Evolutionary conservation across 1,140 invertebrate genomes (phyloP).

Genomic region (Solenopsis fugax): DNA sequence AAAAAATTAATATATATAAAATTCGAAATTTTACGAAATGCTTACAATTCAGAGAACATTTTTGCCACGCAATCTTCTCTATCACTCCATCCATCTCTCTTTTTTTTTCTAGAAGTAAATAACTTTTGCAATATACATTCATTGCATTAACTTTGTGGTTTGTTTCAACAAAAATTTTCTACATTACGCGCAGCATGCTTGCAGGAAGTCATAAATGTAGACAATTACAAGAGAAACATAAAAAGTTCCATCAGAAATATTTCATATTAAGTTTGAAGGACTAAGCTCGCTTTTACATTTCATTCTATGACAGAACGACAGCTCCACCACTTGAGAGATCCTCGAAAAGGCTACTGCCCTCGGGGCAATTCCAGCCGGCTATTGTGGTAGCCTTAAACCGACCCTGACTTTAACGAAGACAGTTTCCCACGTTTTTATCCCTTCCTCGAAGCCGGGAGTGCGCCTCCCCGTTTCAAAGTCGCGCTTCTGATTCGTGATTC

Average conservation of each 20-base stretch:
- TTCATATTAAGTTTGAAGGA: conserved; percentile 28
- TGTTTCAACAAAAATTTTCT: conserved; percentile 9
- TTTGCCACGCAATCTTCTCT: not conserved
- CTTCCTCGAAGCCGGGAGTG: conserved; percentile 19
- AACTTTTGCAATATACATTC: not conserved
- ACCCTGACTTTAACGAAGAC: conserved; percentile 57
- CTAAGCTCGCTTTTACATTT: conserved; percentile 38
- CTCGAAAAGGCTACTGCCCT: conserved; percentile 36
- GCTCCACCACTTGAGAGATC: conserved; percentile 11
- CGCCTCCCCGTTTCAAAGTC: conserved; percentile 17
- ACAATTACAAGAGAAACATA: conserved; percentile 23
- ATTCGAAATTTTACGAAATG: not conserved
- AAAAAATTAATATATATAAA: not conserved
- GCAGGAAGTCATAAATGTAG: conserved; percentile 5
- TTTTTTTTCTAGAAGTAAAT: not conserved
- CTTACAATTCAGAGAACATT: not conserved
- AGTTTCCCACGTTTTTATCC: conserved; percentile 60
- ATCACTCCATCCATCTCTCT: too few relatives aligned
- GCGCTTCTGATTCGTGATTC: conserved; percentile 57
- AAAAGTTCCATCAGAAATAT: conserved; percentile 32
- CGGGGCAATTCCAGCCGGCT: conserved; percentile 13
- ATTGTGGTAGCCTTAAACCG: conserved; percentile 44
- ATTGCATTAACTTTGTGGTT: conserved; percentile 17
- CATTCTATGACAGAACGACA: conserved; percentile 21
- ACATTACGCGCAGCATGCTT: not conserved